These are phyloP conservation scores for Lithosia quadra DNA, from an alignment of 2,888 invertebrate species.

Conservation along the genomic window DNA sequence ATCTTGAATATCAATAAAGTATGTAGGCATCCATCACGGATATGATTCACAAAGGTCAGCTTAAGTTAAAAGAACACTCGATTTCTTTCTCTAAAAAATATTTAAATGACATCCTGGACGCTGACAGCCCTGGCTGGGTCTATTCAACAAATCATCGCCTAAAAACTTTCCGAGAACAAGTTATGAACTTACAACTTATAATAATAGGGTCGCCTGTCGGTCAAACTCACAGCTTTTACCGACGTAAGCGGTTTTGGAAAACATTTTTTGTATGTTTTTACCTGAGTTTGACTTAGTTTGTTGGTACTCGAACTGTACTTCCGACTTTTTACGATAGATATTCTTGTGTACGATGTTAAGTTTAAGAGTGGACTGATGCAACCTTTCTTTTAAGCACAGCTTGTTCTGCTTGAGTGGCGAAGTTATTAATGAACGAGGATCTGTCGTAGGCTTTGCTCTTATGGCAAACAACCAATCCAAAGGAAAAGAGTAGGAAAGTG, in stretches of 20 bases:
- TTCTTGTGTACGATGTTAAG: not conserved
- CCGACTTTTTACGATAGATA: not conserved
- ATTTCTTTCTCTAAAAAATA: not conserved
- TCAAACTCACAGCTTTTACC: slow-evolving; percentile 19
- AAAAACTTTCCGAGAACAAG: slow-evolving; percentile 35
- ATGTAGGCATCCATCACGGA: not conserved
- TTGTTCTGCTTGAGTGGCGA: not conserved
- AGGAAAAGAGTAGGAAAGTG: too few relatives aligned
- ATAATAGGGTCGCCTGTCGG: slow-evolving; percentile 18
- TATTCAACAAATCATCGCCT: slow-evolving; percentile 44
- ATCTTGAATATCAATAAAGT: not conserved
- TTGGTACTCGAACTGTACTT: not conserved
- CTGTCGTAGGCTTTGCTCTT: too few relatives aligned
- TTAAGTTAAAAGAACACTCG: not conserved
- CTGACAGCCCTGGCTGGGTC: slow-evolving; percentile 32
- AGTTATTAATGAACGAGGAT: too few relatives aligned
- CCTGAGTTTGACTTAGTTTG: slow-evolving; percentile 10
- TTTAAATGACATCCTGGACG: slow-evolving; percentile 18
- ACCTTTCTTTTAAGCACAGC: not conserved
- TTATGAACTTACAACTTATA: slow-evolving; percentile 35
- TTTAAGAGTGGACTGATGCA: not conserved
- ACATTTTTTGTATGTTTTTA: slow-evolving; percentile 12
- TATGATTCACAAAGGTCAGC: slow-evolving; percentile 4
- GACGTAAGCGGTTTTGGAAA: slow-evolving; percentile 16
- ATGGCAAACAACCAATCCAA: too few relatives aligned